Conservation (phyloP, 1,140 invertebrate genomes). For the Cheumatopsyche charites region DNA sequence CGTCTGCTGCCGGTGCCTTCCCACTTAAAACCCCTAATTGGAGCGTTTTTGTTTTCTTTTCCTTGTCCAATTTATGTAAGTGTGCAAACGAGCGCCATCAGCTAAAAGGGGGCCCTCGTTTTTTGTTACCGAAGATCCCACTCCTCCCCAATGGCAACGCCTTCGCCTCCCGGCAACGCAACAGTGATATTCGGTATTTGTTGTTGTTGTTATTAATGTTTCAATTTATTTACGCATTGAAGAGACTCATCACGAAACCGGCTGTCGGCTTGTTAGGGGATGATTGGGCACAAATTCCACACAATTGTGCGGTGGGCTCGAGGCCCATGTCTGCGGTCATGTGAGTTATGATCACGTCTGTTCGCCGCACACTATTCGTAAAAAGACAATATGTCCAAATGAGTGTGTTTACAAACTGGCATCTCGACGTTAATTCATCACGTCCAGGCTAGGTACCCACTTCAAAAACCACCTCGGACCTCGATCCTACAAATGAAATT, state of each 20-base stretch:
- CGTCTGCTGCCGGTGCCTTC: not conserved
- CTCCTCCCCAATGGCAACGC: not conserved
- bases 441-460: not conserved
- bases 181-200: not conserved
- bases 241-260: not conserved
- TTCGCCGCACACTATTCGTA: not conserved
- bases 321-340: not conserved
- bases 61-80: constrained; percentile 18
- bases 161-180: not conserved
- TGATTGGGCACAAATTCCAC: constrained; percentile 26
- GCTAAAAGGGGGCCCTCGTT: too few relatives aligned
- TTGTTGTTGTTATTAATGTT: constrained; percentile 13
- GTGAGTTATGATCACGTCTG: constrained; percentile 15
- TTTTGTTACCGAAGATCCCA: not conserved
- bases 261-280: constrained; percentile 1
- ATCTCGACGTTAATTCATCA: not conserved
- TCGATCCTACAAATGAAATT: constrained; percentile 7
- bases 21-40: constrained; percentile 30
- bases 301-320: not conserved
- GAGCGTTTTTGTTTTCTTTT: constrained; percentile 7
- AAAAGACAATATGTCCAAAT: constrained; percentile 18
- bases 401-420: constrained; percentile 21
- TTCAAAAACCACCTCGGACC: constrained; percentile 4
- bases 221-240: constrained; percentile 22
- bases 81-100: constrained; percentile 7